Percentiles rank a stretch among this genome's conserved stretches.
Conservation (phyloP, 2,888 invertebrate genomes). For the Furcula furcula region DNA sequence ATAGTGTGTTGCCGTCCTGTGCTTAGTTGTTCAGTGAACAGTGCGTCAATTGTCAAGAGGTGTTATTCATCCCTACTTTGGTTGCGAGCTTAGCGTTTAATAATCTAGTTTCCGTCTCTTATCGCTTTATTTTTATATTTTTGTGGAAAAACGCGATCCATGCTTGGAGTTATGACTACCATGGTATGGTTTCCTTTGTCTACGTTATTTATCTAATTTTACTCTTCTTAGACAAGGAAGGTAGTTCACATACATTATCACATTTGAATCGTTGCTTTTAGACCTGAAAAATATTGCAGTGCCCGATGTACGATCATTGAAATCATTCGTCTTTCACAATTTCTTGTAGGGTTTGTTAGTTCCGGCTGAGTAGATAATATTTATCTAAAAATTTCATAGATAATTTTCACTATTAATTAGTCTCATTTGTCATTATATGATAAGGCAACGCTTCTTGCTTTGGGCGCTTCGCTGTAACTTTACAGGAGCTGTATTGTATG, state of each 20-base stretch:
- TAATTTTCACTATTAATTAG: constrained; percentile 23
- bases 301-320: constrained; percentile 27
- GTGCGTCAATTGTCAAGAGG: constrained; percentile 65
- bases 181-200: constrained; percentile 82
- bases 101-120: constrained; percentile 51
- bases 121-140: constrained; percentile 59
- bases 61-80: constrained; percentile 63
- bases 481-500: constrained; percentile 21
- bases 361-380: constrained; percentile 32
- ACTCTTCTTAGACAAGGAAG: constrained; percentile 60
- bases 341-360: constrained; percentile 34
- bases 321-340: constrained; percentile 29
- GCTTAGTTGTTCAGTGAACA: constrained; percentile 76
- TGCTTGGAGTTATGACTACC: constrained; percentile 82
- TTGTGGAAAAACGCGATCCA: constrained; percentile 78
- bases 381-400: constrained; percentile 25
- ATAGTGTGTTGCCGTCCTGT: constrained; percentile 67
- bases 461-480: constrained; percentile 27
- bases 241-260: constrained; percentile 52
- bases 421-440: constrained; percentile 20
- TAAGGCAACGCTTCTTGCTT: constrained; percentile 29
- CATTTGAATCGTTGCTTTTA: constrained; percentile 41
- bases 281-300: constrained; percentile 29
- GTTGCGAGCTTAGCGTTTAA: constrained; percentile 66
- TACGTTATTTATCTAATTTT: constrained; percentile 61